These are phyloP conservation scores for Pituophis catenifer DNA, from an alignment of 2,113 vertebrate genomes.

Conservation along the genomic window DNA sequence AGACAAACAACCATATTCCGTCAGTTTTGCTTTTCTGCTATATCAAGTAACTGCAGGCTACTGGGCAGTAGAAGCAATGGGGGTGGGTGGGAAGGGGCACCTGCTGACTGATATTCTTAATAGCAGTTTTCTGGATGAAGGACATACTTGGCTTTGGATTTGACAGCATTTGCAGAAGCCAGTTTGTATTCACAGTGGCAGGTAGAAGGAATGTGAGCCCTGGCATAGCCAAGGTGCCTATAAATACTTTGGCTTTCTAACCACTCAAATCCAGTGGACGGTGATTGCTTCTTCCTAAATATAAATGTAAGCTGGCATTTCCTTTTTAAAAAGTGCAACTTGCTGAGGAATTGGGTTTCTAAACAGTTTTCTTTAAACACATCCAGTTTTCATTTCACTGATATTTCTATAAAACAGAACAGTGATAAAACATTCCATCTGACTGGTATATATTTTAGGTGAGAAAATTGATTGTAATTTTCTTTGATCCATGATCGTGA, in stretches of 20 bases:
- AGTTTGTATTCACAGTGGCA: conserved; percentile 73
- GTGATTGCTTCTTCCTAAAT: conserved; percentile 52
- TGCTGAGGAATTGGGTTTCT: conserved; percentile 61
- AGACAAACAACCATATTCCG: conserved; percentile 46
- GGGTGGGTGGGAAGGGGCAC: conserved; percentile 47
- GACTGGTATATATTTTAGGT: conserved; percentile 49
- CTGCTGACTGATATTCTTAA: conserved; percentile 63
- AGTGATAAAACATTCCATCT: conserved; percentile 60
- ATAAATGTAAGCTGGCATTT: conserved; percentile 67
- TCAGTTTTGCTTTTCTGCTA: conserved; percentile 54
- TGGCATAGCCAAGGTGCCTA: conserved; percentile 67
- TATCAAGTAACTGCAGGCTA: conserved; percentile 67
- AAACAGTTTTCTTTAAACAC: conserved; percentile 65
- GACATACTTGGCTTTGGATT: conserved; percentile 63
- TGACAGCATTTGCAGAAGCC: conserved; percentile 71
- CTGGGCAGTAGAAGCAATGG: conserved; percentile 33
- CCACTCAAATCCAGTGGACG: conserved; percentile 65
- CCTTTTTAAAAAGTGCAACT: conserved; percentile 62
- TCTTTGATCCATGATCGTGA: background rate
- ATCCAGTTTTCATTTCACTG: conserved; percentile 63
- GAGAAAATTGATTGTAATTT: conserved; percentile 54
- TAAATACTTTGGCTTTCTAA: conserved; percentile 68
- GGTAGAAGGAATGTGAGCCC: conserved; percentile 64
- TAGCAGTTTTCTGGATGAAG: conserved; percentile 68
- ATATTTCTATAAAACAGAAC: conserved; percentile 61